Percentiles rank a stretch among this genome's conserved stretches.
Conservation (phyloP, 92 coral and sea anemone genomes). For the Phenganax subtilis region DNA sequence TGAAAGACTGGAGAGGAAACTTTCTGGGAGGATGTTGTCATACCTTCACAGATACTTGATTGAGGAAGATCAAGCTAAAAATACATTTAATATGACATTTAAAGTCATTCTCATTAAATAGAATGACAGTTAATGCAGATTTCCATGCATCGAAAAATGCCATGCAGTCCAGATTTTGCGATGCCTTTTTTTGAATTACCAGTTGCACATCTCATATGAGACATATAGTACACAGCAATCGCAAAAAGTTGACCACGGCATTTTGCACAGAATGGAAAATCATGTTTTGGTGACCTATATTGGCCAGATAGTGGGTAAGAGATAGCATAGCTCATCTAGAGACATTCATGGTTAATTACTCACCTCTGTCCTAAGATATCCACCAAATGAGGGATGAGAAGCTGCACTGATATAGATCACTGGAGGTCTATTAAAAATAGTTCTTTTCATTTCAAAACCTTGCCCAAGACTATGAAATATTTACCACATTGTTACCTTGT, state of each 20-base stretch:
- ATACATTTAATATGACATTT: neutral
- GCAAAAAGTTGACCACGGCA: no score
- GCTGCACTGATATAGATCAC: conserved; percentile 89
- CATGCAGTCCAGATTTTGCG: no score
- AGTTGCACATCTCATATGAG: no score
- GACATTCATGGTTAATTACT: neutral
- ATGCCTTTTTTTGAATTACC: no score
- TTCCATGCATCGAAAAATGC: neutral
- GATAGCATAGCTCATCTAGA: neutral
- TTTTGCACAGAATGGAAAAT: no score
- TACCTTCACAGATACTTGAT: conserved; percentile 96
- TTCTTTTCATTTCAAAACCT: neutral
- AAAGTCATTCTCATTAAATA: neutral
- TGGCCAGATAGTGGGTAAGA: no score
- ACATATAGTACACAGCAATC: no score
- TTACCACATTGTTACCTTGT: conserved; percentile 60
- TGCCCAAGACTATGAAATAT: neutral
- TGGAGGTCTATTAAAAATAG: conserved; percentile 67
- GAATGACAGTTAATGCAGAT: neutral
- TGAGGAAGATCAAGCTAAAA: conserved; percentile 93
- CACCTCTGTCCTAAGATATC: conserved; percentile 50
- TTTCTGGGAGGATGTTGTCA: neutral
- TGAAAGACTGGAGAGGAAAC: neutral
- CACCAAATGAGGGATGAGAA: conserved; percentile 63
- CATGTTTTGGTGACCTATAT: no score